A percentile compares a stretch with the other conserved stretches of the same genome.
Evolutionary conservation across 2,888 invertebrate species (phyloP).

Genomic region (Pemphredon lugubris): DNA sequence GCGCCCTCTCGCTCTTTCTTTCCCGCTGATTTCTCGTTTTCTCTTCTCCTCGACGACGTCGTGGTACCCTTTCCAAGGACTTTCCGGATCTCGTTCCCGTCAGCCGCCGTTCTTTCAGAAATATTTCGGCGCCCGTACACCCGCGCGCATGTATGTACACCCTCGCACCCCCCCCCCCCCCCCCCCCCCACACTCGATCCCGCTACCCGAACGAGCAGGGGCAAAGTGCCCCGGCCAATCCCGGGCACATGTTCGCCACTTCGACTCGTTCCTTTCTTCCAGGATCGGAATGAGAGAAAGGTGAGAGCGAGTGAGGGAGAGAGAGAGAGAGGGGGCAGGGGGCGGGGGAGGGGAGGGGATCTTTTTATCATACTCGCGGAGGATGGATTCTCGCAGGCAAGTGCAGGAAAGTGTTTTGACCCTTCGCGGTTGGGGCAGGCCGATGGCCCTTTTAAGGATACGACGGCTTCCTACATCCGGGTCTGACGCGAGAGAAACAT

Average conservation of each 20-base stretch:
- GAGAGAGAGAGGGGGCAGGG: constrained; percentile 16
- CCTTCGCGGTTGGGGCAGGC: constrained; percentile 30
- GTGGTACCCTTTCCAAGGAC: constrained; percentile 51
- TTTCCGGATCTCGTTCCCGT: constrained; percentile 45
- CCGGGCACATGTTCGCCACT: constrained; percentile 61
- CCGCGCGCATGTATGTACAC: constrained; percentile 51
- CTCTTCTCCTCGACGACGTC: constrained; percentile 20
- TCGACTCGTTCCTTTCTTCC: constrained; percentile 62
- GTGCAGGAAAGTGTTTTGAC: constrained; percentile 46
- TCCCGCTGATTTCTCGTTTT: background rate
- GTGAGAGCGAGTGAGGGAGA: constrained; percentile 14
- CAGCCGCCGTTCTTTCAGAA: constrained; percentile 55
- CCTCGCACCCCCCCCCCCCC: constrained; percentile 54
- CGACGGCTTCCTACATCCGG: constrained; percentile 8
- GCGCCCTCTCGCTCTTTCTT: background rate
- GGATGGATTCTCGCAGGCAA: constrained; percentile 44
- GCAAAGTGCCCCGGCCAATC: constrained; percentile 58
- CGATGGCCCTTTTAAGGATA: constrained; percentile 36
- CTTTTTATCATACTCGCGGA: constrained; percentile 64
- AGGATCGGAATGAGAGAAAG: constrained; percentile 33
- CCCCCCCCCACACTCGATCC: constrained; percentile 26
- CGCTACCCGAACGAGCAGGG: constrained; percentile 48
- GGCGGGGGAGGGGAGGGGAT: constrained; percentile 23
- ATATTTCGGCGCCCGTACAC: constrained; percentile 58
- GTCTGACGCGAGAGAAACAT: background rate